phyloP scores from a whole-genome alignment of 2,797 vertebrate species.

The Myotis daubentonii region DNA sequence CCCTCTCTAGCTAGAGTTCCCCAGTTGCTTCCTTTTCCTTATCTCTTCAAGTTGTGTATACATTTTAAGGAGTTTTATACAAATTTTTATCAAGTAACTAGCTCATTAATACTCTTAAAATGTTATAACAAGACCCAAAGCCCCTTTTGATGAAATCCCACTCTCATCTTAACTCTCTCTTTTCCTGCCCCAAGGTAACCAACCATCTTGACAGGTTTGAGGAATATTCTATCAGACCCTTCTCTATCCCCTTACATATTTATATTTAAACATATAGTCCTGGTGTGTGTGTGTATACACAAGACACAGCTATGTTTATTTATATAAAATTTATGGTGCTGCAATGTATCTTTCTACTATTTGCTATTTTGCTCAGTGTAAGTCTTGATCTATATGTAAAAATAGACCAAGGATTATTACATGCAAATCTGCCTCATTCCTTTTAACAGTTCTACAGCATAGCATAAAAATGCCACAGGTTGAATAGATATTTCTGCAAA shows the following conservation, averaged over 20 bases:
- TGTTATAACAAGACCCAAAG: neutral
- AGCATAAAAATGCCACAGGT: neutral
- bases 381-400: neutral
- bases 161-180: neutral
- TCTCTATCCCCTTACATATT: neutral
- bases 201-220: neutral
- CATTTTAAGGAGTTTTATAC: neutral
- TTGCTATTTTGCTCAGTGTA: neutral
- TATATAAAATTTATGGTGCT: neutral
- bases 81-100: neutral
- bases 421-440: neutral
- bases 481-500: neutral
- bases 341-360: neutral
- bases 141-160: neutral
- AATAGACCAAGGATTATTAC: neutral
- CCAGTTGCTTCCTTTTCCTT: neutral
- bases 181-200: neutral
- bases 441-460: neutral
- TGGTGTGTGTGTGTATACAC: neutral
- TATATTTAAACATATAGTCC: neutral
- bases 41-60: neutral
- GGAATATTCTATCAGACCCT: neutral
- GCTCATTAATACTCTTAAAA: neutral
- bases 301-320: too few species aligned
- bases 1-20: neutral